Base-by-base conservation (phyloP, 2,888 invertebrate species). In the Scaeva pyrastri region DNA sequence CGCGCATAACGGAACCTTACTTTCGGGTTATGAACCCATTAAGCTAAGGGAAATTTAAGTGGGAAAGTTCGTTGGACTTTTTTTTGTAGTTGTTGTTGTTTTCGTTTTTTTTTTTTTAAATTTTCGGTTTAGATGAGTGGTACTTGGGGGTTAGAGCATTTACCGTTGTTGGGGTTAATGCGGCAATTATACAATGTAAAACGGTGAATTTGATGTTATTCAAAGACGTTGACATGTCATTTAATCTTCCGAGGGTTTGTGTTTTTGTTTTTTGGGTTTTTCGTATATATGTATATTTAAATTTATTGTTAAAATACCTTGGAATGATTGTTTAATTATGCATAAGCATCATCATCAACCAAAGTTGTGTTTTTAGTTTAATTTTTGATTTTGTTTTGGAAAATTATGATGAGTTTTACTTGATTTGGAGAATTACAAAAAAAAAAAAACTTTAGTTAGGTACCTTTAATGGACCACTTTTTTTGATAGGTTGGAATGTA, bases 21-120 rank as follows among this genome's bases (percentile, higher is more conserved):
- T 82, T 68, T 52, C 77, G 72, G 77, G 77, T 73, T 68, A 73
- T 78, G 82, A 78, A 83, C 77, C 77, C 77, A 77, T 72, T 83
- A 77, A 62, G 68, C 60, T 55, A 66, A 66, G 50, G 66, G 48
- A 80, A 71, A 66, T 70, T 60, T 36, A 60, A 66, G 73, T 78
- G 73, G 60, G 52, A 62, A 77, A 83, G 77, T 73, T 83, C 77
- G 58, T 73, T 60, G 68, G 73, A 52, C 68, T 68, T 52, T 62
- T 52, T 52, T 39, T 68, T 36, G 21, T 19, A 26, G 4, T 26
- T 31, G 1, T 12, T 60, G 2, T 52, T 52, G n/a, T 21, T 50
- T 8, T 50, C 39, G 2, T 11, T 1, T 23, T 48, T 19, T 23
- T 8, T 48, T 48, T 19, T 48, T 43, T 31, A 5, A 26, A 12